A percentile compares a stretch with the other conserved stretches of the same genome.
These are phyloP conservation scores for Notarius lentiginosus DNA, from an alignment of 2,113 vertebrate genomes.

Conservation along the genomic window DNA sequence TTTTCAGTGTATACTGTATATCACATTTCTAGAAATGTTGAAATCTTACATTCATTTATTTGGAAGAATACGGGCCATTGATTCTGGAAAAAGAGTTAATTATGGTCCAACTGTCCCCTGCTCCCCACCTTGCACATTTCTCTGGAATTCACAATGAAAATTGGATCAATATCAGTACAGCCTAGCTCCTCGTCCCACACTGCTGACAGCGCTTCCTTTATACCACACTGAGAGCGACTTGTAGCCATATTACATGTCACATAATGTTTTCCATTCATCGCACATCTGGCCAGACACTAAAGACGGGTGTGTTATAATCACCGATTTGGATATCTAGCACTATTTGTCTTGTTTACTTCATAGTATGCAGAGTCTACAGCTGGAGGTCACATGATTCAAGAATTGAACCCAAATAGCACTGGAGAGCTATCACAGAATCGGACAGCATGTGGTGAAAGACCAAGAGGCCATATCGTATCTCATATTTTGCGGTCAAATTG, in stretches of 20 bases:
- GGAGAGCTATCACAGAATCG: neutral
- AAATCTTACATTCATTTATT: neutral
- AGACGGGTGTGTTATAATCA: neutral
- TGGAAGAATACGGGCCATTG: neutral
- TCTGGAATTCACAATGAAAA: neutral
- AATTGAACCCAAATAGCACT: slow-evolving; percentile 10
- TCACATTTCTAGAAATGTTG: neutral
- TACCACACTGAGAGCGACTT: neutral
- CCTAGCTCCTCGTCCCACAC: neutral
- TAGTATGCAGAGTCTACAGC: neutral
- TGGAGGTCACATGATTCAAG: slow-evolving; percentile 16
- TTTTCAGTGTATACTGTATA: too few relatives aligned
- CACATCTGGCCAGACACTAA: slow-evolving; percentile 20
- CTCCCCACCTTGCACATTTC: neutral
- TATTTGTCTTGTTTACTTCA: slow-evolving; percentile 13
- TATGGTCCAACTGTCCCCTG: neutral
- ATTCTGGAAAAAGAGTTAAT: neutral
- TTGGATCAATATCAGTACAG: neutral
- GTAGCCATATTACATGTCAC: slow-evolving; percentile 8
- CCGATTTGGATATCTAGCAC: neutral
- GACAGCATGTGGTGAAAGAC: neutral
- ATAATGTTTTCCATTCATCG: slow-evolving; percentile 24
- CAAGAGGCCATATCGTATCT: too few relatives aligned
- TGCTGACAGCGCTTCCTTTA: neutral
- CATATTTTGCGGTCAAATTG: neutral